These are phyloP conservation scores for Harpalus rufipes DNA, from an alignment of 2,888 invertebrate genomes.

Conservation along the genomic window DNA sequence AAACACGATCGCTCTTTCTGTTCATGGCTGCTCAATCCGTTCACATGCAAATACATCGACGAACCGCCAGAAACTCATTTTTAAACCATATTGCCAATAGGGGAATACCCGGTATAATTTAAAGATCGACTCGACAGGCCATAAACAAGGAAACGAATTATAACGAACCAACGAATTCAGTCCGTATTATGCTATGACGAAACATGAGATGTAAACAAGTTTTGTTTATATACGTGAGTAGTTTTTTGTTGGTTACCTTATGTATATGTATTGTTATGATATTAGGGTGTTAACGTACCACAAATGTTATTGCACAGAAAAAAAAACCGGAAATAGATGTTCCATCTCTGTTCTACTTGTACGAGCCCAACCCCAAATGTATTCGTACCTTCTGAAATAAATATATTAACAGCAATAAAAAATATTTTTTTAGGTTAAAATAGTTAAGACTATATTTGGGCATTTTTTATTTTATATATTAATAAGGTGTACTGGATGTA, in stretches of 20 bases:
- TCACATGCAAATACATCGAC: conserved; percentile 88
- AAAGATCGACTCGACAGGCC: conserved; percentile 46
- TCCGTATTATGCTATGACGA: conserved; percentile 51
- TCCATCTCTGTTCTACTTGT: conserved; percentile 18
- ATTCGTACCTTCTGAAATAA: too few relatives aligned
- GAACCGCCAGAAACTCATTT: conserved; percentile 77
- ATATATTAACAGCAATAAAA: too few relatives aligned
- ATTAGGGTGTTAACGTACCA: conserved; percentile 56
- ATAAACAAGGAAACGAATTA: conserved; percentile 51
- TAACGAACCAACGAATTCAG: conserved; percentile 57
- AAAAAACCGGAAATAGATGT: conserved; percentile 11
- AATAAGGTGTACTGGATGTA: too few relatives aligned
- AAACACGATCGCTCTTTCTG: conserved; percentile 85
- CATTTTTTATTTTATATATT: too few relatives aligned
- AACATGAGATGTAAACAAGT: conserved; percentile 49
- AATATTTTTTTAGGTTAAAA: too few relatives aligned
- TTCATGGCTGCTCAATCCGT: conserved; percentile 87
- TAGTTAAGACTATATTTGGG: too few relatives aligned
- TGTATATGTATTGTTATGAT: conserved; percentile 48
- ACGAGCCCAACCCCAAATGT: too few relatives aligned
- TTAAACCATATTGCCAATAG: conserved; percentile 70
- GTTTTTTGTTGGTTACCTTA: conserved; percentile 49
- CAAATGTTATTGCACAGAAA: conserved; percentile 57
- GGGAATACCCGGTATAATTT: conserved; percentile 49
- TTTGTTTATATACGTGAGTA: conserved; percentile 58